Evolutionary conservation across 2,888 invertebrate genomes (phyloP).

Genomic region (Rhaphigaster nebulosa): DNA sequence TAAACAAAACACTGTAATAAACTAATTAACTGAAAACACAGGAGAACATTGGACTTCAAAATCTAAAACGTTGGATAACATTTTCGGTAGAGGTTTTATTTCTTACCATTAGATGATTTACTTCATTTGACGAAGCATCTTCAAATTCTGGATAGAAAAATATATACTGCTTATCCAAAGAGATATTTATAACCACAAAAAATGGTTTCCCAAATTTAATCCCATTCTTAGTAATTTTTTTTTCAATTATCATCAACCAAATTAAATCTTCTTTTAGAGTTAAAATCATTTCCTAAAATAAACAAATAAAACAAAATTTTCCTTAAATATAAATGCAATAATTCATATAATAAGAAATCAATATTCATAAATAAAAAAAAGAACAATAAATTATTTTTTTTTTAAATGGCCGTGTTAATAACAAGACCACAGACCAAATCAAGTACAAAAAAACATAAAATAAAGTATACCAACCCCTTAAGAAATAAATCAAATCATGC

Average conservation of each 20-base stretch:
- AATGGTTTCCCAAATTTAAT: constrained; percentile 54
- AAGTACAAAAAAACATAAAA: no score
- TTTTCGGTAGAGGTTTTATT: not conserved
- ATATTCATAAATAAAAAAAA: no score
- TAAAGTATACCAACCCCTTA: no score
- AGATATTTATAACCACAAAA: not conserved
- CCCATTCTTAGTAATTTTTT: constrained; percentile 51
- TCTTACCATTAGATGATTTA: constrained; percentile 33
- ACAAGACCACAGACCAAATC: no score
- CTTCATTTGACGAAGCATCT: constrained; percentile 11
- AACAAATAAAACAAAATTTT: not conserved
- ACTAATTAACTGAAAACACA: no score
- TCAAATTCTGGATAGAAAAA: not conserved
- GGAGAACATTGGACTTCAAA: no score
- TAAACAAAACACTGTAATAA: no score
- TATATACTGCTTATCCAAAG: constrained; percentile 15
- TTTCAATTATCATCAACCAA: constrained; percentile 55
- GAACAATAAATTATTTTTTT: no score
- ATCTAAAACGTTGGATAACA: not conserved
- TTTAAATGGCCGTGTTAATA: no score
- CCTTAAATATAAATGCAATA: no score
- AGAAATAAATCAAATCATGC: no score
- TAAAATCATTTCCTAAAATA: constrained; percentile 47
- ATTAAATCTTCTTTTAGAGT: constrained; percentile 50
- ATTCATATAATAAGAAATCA: no score